A percentile compares a stretch with the other conserved stretches of the same genome.
These are phyloP conservation scores for Heteromormyrus szaboi DNA, from an alignment of 2,797 vertebrate genomes.

Conservation along the genomic window DNA sequence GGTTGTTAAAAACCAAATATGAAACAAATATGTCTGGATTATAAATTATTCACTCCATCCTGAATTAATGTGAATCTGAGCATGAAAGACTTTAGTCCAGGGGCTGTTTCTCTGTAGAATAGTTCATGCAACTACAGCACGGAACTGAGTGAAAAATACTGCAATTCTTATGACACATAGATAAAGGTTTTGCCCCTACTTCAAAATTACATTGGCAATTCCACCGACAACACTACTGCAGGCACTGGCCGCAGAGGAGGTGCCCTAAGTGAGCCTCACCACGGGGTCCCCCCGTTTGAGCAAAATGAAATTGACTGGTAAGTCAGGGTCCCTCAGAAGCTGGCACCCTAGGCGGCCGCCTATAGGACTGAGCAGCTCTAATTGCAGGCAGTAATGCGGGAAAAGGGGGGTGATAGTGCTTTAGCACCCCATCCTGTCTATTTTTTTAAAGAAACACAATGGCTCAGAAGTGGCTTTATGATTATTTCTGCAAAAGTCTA, in stretches of 20 bases:
- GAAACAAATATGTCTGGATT: neutral
- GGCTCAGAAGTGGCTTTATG: neutral
- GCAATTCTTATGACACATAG: neutral
- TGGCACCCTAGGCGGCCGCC: neutral
- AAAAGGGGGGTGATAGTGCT: neutral
- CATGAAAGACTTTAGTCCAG: neutral
- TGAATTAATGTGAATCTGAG: neutral
- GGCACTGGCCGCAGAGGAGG: neutral
- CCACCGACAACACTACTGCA: neutral
- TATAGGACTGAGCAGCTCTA: neutral
- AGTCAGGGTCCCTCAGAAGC: neutral
- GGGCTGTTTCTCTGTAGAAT: neutral
- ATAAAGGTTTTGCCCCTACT: neutral
- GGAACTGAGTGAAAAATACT: neutral
- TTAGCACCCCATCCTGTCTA: neutral
- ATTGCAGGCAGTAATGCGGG: neutral
- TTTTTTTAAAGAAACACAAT: neutral
- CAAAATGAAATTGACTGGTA: neutral
- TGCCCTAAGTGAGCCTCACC: neutral
- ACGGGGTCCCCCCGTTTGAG: neutral
- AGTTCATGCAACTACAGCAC: neutral
- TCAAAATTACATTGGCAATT: neutral
- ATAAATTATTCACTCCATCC: neutral
- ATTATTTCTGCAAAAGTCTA: neutral
- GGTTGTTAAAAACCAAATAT: neutral